Base-by-base conservation (phyloP, 2,888 invertebrate genomes). In the Tiliacea aurago region DNA sequence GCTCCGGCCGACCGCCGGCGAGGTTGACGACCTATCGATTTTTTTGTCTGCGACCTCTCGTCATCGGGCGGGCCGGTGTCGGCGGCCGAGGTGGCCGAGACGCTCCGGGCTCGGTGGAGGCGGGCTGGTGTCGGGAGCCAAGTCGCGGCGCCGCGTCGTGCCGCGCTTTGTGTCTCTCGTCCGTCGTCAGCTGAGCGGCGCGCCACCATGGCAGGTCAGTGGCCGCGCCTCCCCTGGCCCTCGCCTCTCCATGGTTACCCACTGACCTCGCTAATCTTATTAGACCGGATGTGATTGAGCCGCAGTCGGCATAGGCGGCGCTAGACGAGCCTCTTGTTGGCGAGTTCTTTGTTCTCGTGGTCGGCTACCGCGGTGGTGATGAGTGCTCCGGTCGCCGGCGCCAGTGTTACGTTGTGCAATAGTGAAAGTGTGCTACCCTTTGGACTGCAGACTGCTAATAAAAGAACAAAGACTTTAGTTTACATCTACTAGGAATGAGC, bases 11-110 rank as follows among this genome's bases (percentile, higher is more conserved):
- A 90, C 93, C 92, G 93, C 91, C 93, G 93, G 87, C 89, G 93
- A 94, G 96, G 96, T 96, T 94, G 95, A 93, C 95, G 96, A 96
- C 95, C 96, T 96, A 96, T 96, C 93, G 96, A 96, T 96, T 96
- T 96, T 95, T 95, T 95, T 93, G 95, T 95, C 95, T 95, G 94
- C 93, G 94, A 95, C 94, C 95, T 95, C 94, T 91, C 92, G 92
- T 87, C 91, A 91, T 91, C 94, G 94, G 94, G 93, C 90, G 94
- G 93, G 90, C 94, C 91, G 91, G 87, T 88, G 90, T 90, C 88
- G 86, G 92, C 89, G 90, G 91, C 90, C 90, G 89, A 89, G 86
- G 92, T 86, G 89, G 91, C 90, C 89, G 88, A 89, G 88, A 89
- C 89, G 88, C 87, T 86, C 87, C 86, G 84, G 86, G 87, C 78